A percentile compares a stretch with the other conserved stretches of the same genome.
phyloP scores from a whole-genome alignment of 2,113 vertebrate genomes.

The Petrocephalus microphthalmus region DNA sequence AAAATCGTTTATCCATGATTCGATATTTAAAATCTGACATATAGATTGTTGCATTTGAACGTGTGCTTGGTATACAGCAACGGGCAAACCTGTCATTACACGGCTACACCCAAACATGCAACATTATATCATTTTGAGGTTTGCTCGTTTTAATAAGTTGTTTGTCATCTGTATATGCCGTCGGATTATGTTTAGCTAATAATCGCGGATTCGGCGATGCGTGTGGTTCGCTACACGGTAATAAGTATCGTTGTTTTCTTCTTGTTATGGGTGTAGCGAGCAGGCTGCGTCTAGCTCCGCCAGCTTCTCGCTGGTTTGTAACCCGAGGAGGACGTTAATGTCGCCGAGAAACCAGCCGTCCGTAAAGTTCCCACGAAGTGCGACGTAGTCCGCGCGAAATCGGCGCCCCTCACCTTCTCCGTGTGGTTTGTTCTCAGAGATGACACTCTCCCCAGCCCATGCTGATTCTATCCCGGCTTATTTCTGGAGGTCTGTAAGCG shows the following conservation, averaged over 20 bases:
- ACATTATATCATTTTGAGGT: background rate
- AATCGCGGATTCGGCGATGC: background rate
- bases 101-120: background rate
- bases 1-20: background rate
- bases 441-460: constrained; percentile 40
- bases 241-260: background rate
- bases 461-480: constrained; percentile 10
- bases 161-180: background rate
- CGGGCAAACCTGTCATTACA: background rate
- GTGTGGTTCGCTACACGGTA: background rate
- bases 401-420: background rate
- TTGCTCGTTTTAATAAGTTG: background rate
- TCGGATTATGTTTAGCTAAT: background rate
- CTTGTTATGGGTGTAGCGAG: background rate
- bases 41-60: background rate
- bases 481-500: background rate
- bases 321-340: background rate
- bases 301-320: background rate
- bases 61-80: background rate
- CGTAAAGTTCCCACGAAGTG: background rate
- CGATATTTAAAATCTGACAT: background rate
- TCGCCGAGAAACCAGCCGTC: background rate
- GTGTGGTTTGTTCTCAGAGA: constrained; percentile 31
- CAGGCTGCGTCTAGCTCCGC: background rate
- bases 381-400: background rate